Evolutionary conservation across 2,888 invertebrate genomes (phyloP), one percentile per base, ranked within the genome.

Genomic region (Elysia crispata): DNA sequence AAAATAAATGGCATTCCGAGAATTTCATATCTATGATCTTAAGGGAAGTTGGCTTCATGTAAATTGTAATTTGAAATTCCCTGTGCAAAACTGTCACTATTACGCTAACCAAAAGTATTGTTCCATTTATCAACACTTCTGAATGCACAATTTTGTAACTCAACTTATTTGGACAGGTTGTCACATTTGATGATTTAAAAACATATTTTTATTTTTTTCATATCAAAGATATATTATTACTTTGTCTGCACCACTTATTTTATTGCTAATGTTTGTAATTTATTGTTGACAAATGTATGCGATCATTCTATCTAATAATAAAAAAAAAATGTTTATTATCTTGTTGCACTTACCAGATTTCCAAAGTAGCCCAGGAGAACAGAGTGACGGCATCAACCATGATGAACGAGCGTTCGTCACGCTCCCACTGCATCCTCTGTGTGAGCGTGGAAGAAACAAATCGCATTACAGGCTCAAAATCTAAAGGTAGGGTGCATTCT

Each of bases 401-500:
- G 83, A 93, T 94, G 91, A 94, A 94, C 86, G 93, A 92, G 49
- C 91, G 92, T 80, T 93, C 93, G n/a, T 93, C 93, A 0, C 87
- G 94, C 41, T 93, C 93, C 6, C 94, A 94, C 85, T 92, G 93
- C 5, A 88, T 94, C 70, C 89, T 93, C 66, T 91, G 91, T 81
- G 91, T 94, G 18, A 88, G 91, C 77, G 92, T 94, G 23, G 87
- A 91, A 57, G 93, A 93, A 1, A 89, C 90, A n/a, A 93, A 93
- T 83, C 91, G 88, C 83, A 90, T 93, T n/a, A 93, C 93, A 23
- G 80, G 76, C n/a, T 57, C 28, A 49, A 80, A 33, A 62, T 76
- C 76, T 1, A 70, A 62, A 70, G 80, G 80, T 80, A 60, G 15
- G 60, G 20, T 54, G 54, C 54, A 20, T 54, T 54, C 13, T 54